Evolutionary conservation across 2,888 invertebrate genomes (phyloP), one percentile per base, ranked within the genome.

Genomic region (Neoitamus cyanurus): DNA sequence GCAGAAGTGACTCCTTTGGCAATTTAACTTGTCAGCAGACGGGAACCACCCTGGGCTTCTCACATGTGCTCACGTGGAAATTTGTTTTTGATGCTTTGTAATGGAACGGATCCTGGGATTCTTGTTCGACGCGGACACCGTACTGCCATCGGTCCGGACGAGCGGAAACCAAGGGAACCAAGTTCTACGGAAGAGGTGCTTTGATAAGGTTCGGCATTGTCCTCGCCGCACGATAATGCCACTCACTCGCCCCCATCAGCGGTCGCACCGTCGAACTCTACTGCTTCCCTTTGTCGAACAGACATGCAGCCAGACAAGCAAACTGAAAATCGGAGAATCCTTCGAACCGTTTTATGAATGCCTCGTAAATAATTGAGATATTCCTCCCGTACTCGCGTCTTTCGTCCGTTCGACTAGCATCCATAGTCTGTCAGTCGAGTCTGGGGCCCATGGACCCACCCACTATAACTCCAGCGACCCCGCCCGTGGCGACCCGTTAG

Each of bases 11-110:
- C 75, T 75, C 28, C 42, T 58, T 20, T 13, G 25, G 28, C 42
- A 75, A 75, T 42, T 75, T 42, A 75, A 30, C 37, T 75, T 75
- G 75, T 75, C 75, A 75, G 25, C 75, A 37, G 75, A 25, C 37
- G 75, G 28, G 28, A 75, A 75, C 15, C n/a, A 20, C 75, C 28
- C 42, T 9, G 7, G 25, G 58, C n/a, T 75, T 42, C 42, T 25
- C 25, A 37, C 25, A 25, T 25, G 42, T 42, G 42, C 75, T 37
- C 20, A 75, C 20, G 42, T 42, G 42, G 31, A 42, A 75, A 75
- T 42, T 42, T 75, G 42, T 75, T 75, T 75, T 75, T 75, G 25
- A 75, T 75, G 11, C n/a, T n/a, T 42, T 11, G 6, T 7, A 15
- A 11, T 20, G 9, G 20, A 20, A 2, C 3, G 3, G 20, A 2